Evolutionary conservation across 2,888 invertebrate genomes (phyloP).

Genomic region (Nymphalis urticae): DNA sequence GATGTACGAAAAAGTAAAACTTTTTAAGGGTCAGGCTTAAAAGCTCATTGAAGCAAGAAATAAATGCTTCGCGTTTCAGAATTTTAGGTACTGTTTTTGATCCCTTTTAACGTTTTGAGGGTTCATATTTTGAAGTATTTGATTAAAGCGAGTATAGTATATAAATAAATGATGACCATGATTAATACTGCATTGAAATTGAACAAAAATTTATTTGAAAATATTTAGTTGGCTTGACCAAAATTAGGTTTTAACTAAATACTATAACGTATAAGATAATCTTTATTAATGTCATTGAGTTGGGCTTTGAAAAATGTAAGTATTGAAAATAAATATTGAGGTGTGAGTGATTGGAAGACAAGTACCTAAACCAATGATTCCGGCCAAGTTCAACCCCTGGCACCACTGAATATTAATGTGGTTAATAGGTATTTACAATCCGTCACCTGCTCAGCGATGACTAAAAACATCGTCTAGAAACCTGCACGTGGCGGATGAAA

Average conservation of each 20-base stretch:
- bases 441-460: no score
- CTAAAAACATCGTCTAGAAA: no score
- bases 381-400: no score
- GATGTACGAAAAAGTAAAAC: background rate
- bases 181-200: background rate
- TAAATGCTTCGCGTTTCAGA: background rate
- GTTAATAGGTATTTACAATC: no score
- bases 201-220: background rate
- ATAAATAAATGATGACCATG: no score
- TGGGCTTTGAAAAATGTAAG: background rate
- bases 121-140: constrained; percentile 13
- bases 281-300: constrained; percentile 11
- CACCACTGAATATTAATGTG: no score
- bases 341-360: no score
- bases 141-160: constrained; percentile 4
- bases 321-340: background rate
- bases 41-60: background rate
- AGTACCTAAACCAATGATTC: no score
- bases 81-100: constrained; percentile 13
- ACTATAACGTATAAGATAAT: no score
- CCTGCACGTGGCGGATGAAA: no score
- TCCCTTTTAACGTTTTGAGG: constrained; percentile 16
- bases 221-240: background rate
- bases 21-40: background rate
- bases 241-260: constrained; percentile 16